Evolutionary conservation across 2,888 invertebrate genomes (phyloP), one percentile per base, ranked within the genome.

Genomic region (Therioaphis trifolii): DNA sequence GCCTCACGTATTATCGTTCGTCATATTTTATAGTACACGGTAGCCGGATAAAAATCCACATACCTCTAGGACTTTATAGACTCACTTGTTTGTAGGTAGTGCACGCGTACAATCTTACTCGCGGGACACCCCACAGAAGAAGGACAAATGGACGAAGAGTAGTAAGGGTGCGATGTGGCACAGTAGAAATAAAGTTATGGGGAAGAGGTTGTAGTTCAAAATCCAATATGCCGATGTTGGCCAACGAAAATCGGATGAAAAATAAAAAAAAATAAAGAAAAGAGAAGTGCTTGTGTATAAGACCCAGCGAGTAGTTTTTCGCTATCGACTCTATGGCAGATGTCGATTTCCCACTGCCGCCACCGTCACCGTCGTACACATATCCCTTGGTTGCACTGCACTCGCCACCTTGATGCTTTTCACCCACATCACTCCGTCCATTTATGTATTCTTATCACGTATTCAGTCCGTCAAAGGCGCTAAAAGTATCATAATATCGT

Each of bases 281-380:
- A 14, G 61, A 71, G 15, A 61, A 43, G 15, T 21, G 58, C 27
- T 15, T 43, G 43, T 66, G 27, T 15, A 27, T n/a, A 79, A 40
- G 15, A 79, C 27, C 69, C 4, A 21, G 71, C 43, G n/a, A 61
- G 71, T 46, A 61, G 79, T 71, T 43, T n/a, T 58, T 79, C n/a
- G 69, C 40, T n/a, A 55, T 80, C 69, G 55, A 69, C 69, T 27
- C 58, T 43, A 40, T 27, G 27, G 29, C 80, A 71, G 46, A 58
- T 80, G 80, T 80, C 80, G 80, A 72, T 80, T 80, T 80, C 80
- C 58, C 80, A 71, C 46, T 46, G 15, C 63, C 77, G 35, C 49
- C 14, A 29, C 40, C 52, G 40, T 71, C 49, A 24, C 12, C 75
- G 43, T 43, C 63, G 15, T 63, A 35, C 29, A 66, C 35, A 35